A percentile compares a stretch with the other conserved stretches of the same genome.
Conservation (phyloP, 2,113 vertebrate species). For the Puma concolor region DNA sequence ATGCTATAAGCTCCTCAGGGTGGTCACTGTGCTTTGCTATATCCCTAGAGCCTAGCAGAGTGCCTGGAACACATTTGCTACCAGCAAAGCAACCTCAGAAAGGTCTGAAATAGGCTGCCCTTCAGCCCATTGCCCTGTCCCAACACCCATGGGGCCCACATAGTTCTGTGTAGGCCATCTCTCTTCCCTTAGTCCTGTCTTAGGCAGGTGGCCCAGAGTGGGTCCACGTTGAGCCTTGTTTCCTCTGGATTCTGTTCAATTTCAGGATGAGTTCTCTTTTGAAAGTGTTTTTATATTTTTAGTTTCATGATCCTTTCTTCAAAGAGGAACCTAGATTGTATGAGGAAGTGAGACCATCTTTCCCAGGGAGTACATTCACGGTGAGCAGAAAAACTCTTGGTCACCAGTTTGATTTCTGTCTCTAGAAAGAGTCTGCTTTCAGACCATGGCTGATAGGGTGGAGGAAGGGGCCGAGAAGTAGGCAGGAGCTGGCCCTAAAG, state of each 20-base stretch:
- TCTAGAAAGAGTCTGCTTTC: constrained; percentile 39
- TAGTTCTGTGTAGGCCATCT: neutral
- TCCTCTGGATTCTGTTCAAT: neutral
- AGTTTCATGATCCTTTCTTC: constrained; percentile 17
- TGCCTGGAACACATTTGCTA: neutral
- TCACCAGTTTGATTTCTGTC: constrained; percentile 52
- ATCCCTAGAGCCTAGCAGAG: neutral
- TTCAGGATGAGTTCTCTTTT: constrained; percentile 48
- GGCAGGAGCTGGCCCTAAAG: constrained; percentile 19
- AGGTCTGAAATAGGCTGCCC: neutral
- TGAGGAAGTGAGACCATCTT: constrained; percentile 45
- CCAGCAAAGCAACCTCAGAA: constrained; percentile 1
- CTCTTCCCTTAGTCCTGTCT: neutral
- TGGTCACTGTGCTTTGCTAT: neutral
- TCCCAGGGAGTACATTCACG: constrained; percentile 41
- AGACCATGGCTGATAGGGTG: constrained; percentile 1
- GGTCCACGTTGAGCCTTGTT: neutral
- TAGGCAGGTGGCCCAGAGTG: neutral
- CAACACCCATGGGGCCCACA: neutral
- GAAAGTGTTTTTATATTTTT: constrained; percentile 30
- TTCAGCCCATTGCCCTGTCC: neutral
- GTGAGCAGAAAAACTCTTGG: neutral
- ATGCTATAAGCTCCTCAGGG: neutral
- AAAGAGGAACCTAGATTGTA: constrained; percentile 29
- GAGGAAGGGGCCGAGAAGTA: neutral